These are phyloP conservation scores for Volucella zonaria DNA, from an alignment of 2,888 invertebrate species.

Conservation along the genomic window DNA sequence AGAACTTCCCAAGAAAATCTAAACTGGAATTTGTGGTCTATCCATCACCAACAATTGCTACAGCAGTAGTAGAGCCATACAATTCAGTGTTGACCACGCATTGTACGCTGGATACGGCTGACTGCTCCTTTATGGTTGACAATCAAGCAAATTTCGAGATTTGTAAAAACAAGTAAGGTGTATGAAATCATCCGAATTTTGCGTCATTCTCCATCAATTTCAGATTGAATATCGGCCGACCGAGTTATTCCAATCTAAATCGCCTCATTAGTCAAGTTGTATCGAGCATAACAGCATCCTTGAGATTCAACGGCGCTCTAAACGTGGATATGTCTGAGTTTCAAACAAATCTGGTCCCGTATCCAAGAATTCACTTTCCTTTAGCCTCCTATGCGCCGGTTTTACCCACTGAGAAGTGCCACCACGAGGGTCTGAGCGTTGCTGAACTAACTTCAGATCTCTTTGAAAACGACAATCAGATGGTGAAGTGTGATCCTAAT, in stretches of 20 bases:
- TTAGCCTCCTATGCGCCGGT: slow-evolving; percentile 89
- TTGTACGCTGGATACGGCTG: slow-evolving; percentile 91
- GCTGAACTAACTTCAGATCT: slow-evolving; percentile 92
- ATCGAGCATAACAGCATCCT: slow-evolving; percentile 91
- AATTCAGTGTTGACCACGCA: slow-evolving; percentile 95
- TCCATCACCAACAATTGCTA: slow-evolving; percentile 86
- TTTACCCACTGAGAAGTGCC: slow-evolving; percentile 88
- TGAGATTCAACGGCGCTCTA: slow-evolving; percentile 91
- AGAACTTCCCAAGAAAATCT: slow-evolving; percentile 92
- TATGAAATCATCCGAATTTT: not conserved
- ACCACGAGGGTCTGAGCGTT: slow-evolving; percentile 89
- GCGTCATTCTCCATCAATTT: not conserved
- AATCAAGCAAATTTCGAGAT: slow-evolving; percentile 96
- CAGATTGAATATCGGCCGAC: slow-evolving; percentile 84
- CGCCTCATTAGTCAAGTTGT: slow-evolving; percentile 87
- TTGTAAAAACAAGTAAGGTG: slow-evolving; percentile 86
- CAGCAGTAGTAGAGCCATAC: slow-evolving; percentile 95
- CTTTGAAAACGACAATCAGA: slow-evolving; percentile 93
- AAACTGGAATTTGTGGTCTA: slow-evolving; percentile 86
- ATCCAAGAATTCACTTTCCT: slow-evolving; percentile 94
- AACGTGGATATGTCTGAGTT: slow-evolving; percentile 94
- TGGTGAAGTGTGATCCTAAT: slow-evolving; percentile 92
- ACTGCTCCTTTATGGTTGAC: slow-evolving; percentile 95
- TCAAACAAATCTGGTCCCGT: slow-evolving; percentile 93
- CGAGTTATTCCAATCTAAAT: slow-evolving; percentile 87